phyloP scores from a whole-genome alignment of 2,113 vertebrate genomes.

The Drymodes brunneopygia region DNA sequence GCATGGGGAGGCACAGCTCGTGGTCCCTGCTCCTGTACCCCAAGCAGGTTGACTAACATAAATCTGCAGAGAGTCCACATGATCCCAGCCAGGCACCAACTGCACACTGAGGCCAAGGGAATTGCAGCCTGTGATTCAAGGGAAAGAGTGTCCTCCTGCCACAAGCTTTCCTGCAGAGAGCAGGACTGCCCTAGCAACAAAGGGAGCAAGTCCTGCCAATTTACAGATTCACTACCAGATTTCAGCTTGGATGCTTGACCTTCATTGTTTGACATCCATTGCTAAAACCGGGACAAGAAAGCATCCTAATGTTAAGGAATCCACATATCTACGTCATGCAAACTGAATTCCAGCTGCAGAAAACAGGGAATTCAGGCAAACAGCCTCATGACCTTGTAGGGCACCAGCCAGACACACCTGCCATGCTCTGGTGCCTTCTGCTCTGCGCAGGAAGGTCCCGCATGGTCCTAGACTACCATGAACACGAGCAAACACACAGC shows the following conservation, averaged over 20 bases:
- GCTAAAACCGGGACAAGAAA: neutral
- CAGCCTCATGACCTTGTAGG: fast-evolving
- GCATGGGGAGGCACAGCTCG: neutral
- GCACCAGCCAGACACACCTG: neutral
- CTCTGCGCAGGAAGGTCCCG: fast-evolving
- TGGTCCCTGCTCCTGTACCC: neutral
- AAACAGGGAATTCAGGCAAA: neutral
- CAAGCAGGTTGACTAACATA: neutral
- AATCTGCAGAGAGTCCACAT: neutral
- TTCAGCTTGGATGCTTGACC: neutral
- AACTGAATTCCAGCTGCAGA: neutral
- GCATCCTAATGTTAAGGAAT: neutral
- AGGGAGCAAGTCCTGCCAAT: neutral
- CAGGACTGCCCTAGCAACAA: neutral
- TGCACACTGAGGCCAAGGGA: neutral
- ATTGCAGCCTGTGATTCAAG: neutral
- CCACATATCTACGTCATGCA: fast-evolving
- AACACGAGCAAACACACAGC: neutral
- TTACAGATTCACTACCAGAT: neutral
- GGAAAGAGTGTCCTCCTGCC: neutral
- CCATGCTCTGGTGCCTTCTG: neutral
- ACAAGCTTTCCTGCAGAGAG: neutral
- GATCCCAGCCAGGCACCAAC: neutral
- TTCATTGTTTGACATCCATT: neutral
- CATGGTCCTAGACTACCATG: fast-evolving